Base-by-base conservation (phyloP, 30 jellyfish, hydroid and myxozoan genomes). In the Pelagia noctiluca region DNA sequence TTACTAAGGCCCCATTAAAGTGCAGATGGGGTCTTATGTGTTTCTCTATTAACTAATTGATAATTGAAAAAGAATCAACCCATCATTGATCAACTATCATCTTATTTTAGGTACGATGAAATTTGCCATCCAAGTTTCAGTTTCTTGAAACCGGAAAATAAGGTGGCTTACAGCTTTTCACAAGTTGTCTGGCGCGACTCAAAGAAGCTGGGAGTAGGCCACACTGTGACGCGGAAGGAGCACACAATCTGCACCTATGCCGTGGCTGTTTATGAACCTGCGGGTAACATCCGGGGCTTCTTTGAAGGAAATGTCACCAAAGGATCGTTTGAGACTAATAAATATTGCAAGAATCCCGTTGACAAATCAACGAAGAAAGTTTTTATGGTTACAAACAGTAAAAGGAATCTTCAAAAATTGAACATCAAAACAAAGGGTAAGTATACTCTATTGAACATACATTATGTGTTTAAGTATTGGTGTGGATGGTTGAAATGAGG, bases 41-140 rank as follows among this genome's bases (percentile, higher is more conserved):
- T n/a, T n/a, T n/a, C n/a, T n/a, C n/a, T n/a, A n/a, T n/a, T n/a
- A n/a, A n/a, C n/a, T n/a, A n/a, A n/a, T n/a, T n/a, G n/a, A n/a
- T n/a, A n/a, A n/a, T n/a, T n/a, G n/a, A n/a, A n/a, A n/a, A n/a
- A n/a, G n/a, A n/a, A n/a, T n/a, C n/a, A n/a, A n/a, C n/a, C n/a
- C n/a, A n/a, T n/a, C n/a, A n/a, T n/a, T n/a, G n/a, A n/a, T n/a
- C n/a, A n/a, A n/a, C n/a, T n/a, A n/a, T n/a, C n/a, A n/a, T n/a
- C n/a, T n/a, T n/a, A n/a, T n/a, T n/a, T 19, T 19, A 52, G 99
- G 99, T 94, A 94, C 70, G 87, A 94, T 75, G 95, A 88, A 53
- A 95, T 94, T 35, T 94, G 99, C 42, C 85, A 74, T 46, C 94
- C 94, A 13, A 47, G 62, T 25, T 94, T 94, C 73, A 80, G 78